Percentiles rank a stretch among this genome's conserved stretches.
Evolutionary conservation across 2,888 invertebrate species (phyloP).

Genomic region (Cotesia congregata): DNA sequence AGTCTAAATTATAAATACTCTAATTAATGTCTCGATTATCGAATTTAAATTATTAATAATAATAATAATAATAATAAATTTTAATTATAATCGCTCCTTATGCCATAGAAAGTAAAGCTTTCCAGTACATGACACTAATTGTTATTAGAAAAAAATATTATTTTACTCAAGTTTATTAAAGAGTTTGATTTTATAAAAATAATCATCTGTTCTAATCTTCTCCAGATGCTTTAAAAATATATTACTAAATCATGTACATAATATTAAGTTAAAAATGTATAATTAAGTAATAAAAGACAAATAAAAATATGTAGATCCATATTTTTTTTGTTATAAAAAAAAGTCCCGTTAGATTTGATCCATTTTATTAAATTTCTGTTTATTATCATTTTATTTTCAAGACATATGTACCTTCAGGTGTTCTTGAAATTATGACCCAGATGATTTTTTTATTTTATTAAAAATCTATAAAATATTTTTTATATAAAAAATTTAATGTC

Average conservation of each 20-base stretch:
- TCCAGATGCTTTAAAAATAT: neutral
- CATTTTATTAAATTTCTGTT: neutral
- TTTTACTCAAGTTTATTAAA: neutral
- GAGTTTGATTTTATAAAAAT: neutral
- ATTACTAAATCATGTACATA: neutral
- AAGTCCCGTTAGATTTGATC: neutral
- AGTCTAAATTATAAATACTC: neutral
- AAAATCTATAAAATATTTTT: too few species aligned
- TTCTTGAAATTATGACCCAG: neutral
- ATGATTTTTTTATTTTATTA: conserved; percentile 26
- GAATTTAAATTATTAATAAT: neutral
- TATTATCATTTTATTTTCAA: neutral
- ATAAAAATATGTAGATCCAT: neutral
- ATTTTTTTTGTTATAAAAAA: neutral
- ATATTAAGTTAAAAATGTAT: neutral
- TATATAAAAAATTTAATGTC: too few species aligned
- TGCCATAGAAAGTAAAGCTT: conserved; percentile 1
- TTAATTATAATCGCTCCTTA: neutral
- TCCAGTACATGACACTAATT: neutral
- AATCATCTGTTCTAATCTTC: neutral
- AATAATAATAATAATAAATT: neutral
- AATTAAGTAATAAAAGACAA: neutral
- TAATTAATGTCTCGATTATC: neutral
- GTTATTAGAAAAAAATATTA: neutral
- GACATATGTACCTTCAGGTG: neutral